phyloP scores from a whole-genome alignment of 2,888 invertebrate genomes.

The Fragum sueziense region DNA sequence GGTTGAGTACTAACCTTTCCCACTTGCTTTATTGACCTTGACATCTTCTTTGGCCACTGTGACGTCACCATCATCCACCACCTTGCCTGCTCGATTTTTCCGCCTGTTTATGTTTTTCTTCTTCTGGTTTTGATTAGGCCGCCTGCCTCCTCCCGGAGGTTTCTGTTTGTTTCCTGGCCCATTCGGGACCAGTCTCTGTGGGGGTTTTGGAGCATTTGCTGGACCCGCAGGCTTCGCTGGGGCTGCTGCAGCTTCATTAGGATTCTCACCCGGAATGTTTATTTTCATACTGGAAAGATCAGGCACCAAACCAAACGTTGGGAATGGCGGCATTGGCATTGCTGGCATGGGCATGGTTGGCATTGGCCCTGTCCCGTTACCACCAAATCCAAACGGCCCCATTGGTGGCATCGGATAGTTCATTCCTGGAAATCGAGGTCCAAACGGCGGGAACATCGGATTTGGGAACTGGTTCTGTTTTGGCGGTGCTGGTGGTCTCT shows the following conservation, averaged over 20 bases:
- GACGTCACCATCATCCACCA: background rate
- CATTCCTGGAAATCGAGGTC: background rate
- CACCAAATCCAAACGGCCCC: constrained; percentile 1
- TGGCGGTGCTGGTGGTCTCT: constrained; percentile 28
- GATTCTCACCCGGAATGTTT: constrained; percentile 24
- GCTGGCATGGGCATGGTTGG: background rate
- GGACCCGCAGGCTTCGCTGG: background rate
- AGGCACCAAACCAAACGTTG: background rate
- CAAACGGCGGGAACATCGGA: constrained; percentile 3
- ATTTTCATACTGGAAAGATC: constrained; percentile 41
- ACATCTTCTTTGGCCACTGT: background rate
- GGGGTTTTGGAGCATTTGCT: constrained; percentile 7
- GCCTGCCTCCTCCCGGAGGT: background rate
- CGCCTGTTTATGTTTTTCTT: background rate
- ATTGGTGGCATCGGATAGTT: constrained; percentile 3
- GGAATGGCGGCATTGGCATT: background rate
- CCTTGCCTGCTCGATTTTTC: constrained; percentile 1
- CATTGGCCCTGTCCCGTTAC: background rate
- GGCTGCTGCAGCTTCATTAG: background rate
- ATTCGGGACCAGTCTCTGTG: background rate
- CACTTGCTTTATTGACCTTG: background rate
- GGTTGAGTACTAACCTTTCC: constrained; percentile 5
- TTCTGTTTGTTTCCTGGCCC: background rate
- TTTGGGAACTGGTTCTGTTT: background rate
- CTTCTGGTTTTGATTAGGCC: background rate